These are phyloP conservation scores for Odontophorus gujanensis DNA, from an alignment of 2,113 vertebrate species.

Conservation along the genomic window DNA sequence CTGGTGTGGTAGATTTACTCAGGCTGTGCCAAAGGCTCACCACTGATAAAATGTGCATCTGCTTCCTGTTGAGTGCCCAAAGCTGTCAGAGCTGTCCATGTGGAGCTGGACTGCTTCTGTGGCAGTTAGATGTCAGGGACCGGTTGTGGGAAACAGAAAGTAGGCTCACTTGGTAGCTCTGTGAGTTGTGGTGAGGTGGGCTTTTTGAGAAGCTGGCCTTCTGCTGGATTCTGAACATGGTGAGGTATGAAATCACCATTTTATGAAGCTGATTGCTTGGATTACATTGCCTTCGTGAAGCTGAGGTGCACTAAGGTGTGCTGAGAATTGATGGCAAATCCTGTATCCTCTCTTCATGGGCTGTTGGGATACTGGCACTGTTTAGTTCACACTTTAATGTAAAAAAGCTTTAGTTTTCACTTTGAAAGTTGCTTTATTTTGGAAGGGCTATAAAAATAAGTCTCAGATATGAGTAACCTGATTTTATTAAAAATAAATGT, in stretches of 20 bases:
- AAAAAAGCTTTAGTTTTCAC: not conserved
- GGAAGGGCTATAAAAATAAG: not conserved
- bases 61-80: not conserved
- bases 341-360: not conserved
- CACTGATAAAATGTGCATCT: not conserved
- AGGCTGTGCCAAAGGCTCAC: not conserved
- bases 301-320: not conserved
- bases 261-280: not conserved
- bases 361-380: not conserved
- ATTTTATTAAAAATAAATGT: not conserved
- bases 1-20: not conserved
- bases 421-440: not conserved
- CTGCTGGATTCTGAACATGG: not conserved
- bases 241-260: not conserved
- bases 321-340: not conserved
- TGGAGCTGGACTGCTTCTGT: not conserved
- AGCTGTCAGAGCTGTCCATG: not conserved
- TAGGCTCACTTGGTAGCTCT: not conserved
- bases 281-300: not conserved
- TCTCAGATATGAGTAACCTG: not conserved
- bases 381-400: not conserved
- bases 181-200: not conserved
- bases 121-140: not conserved
- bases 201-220: not conserved
- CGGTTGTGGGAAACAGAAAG: not conserved